Evolutionary conservation across 35 echinoderm and acorn worm species (phyloP).

Genomic region (Anneissia japonica): DNA sequence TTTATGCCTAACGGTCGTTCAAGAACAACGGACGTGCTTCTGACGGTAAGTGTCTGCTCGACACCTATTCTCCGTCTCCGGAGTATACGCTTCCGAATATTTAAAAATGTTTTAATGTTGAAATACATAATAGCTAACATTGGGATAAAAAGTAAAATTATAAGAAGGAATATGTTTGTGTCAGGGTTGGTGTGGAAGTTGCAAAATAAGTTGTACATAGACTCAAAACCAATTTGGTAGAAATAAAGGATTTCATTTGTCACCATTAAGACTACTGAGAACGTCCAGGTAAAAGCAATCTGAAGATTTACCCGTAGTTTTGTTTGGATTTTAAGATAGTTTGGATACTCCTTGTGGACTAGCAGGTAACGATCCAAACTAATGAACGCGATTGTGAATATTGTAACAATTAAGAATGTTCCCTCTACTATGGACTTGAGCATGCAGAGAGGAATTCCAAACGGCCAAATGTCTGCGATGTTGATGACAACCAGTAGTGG

Average conservation of each 20-base stretch:
- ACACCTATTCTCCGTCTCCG: neutral
- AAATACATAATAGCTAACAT: neutral
- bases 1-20: no score
- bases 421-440: neutral
- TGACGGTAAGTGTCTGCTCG: neutral
- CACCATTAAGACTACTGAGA: neutral
- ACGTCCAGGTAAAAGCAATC: neutral
- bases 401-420: neutral
- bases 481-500: neutral
- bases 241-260: neutral
- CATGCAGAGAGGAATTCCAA: neutral
- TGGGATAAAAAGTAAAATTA: neutral
- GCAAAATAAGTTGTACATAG: neutral
- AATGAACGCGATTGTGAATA: neutral
- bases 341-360: neutral
- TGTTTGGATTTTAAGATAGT: neutral
- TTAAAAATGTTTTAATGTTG: neutral
- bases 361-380: neutral
- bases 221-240: no score
- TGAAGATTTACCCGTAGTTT: neutral
- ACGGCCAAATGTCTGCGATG: neutral
- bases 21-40: neutral
- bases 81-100: neutral
- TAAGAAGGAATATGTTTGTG: neutral
- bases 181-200: neutral